Conservation (phyloP, 2,888 invertebrate species). For the Lacanobia wlatinum region DNA sequence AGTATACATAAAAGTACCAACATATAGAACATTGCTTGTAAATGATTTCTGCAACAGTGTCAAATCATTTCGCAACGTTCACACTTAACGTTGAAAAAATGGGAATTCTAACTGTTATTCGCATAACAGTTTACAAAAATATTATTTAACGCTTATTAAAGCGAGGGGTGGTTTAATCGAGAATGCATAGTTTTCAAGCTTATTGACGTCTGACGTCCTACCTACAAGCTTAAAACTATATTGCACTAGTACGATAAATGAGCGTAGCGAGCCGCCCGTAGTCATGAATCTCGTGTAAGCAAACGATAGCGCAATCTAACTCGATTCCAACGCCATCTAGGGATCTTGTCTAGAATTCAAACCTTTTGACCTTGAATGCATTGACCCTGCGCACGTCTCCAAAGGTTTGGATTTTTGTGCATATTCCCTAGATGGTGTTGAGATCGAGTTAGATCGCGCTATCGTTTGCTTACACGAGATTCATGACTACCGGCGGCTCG, state of each 20-base stretch:
- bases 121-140: neutral
- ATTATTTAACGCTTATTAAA: no score
- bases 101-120: neutral
- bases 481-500: no score
- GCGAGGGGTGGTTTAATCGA: neutral
- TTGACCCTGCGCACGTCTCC: no score
- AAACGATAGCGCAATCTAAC: constrained; percentile 13
- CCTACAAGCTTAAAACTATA: constrained; percentile 2
- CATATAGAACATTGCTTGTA: no score
- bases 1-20: no score
- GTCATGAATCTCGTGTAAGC: constrained; percentile 9
- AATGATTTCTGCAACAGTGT: no score
- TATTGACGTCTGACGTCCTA: neutral
- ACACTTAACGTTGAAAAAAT: neutral
- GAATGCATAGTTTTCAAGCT: neutral
- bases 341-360: neutral
- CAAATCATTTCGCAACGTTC: no score
- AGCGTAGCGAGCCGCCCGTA: neutral
- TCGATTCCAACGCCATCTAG: constrained; percentile 28
- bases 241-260: neutral
- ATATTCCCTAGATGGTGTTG: constrained; percentile 26
- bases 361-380: neutral
- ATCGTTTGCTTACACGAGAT: no score
- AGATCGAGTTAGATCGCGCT: no score
- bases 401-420: no score